Percentiles rank a stretch among this genome's conserved stretches.
phyloP scores from a whole-genome alignment of 2,797 vertebrate genomes.

The Hemitrygon akajei region DNA sequence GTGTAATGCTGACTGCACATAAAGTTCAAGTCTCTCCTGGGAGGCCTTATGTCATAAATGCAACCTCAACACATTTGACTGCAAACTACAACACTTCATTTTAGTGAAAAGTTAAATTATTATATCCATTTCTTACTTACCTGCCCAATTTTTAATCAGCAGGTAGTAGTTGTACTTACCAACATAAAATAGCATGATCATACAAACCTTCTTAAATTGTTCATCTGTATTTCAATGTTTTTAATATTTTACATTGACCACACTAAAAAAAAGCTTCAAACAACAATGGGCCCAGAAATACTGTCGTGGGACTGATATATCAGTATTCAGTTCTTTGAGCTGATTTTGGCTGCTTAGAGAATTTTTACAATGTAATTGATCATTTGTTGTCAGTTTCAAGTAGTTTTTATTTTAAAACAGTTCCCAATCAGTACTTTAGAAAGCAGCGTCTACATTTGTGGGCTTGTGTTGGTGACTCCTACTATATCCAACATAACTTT shows the following conservation, averaged over 20 bases:
- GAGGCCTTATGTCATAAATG: background rate
- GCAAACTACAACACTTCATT: background rate
- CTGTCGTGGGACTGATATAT: background rate
- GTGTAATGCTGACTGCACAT: background rate
- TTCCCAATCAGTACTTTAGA: background rate
- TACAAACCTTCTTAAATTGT: too few relatives aligned
- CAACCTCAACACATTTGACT: background rate
- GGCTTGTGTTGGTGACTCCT: background rate
- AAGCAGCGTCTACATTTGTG: background rate
- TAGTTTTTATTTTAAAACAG: background rate
- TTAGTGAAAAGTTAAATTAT: background rate
- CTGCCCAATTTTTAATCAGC: background rate
- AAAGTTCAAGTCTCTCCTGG: background rate
- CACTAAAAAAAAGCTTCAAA: background rate
- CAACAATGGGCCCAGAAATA: background rate
- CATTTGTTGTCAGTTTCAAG: background rate
- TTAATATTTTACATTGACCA: background rate
- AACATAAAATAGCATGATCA: too few relatives aligned
- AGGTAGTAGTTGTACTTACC: too few relatives aligned
- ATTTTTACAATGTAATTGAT: background rate
- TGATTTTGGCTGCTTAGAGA: background rate
- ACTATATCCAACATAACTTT: background rate
- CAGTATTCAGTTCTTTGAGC: background rate
- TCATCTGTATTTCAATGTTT: background rate
- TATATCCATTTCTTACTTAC: background rate